Conservation (phyloP, 2,113 vertebrate genomes). For the Megalops atlanticus region DNA sequence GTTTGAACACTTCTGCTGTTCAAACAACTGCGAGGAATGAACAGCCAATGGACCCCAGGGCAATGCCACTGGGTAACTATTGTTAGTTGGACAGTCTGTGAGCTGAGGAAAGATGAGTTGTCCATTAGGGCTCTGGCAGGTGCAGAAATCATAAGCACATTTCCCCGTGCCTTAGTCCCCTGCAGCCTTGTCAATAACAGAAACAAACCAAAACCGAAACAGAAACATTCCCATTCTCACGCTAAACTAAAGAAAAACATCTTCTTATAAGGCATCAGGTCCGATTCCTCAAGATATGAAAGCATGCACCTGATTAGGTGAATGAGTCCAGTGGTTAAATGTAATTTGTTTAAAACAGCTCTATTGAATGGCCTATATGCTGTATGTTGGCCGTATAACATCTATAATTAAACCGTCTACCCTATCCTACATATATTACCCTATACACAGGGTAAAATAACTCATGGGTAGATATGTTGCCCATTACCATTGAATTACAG, state of each 20-base stretch:
- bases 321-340: slow-evolving; percentile 5
- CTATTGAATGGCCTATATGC: neutral
- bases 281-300: neutral
- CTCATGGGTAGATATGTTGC: neutral
- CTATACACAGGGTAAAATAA: neutral
- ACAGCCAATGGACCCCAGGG: neutral
- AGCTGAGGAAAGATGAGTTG: neutral
- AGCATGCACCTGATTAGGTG: neutral
- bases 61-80: no score
- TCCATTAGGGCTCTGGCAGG: neutral
- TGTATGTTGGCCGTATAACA: neutral
- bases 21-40: neutral
- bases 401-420: neutral
- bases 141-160: neutral
- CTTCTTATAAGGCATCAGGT: neutral
- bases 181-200: neutral
- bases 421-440: neutral
- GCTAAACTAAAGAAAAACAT: neutral
- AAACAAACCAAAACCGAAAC: no score
- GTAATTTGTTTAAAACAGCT: neutral
- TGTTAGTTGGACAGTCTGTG: neutral
- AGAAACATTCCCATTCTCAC: neutral
- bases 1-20: neutral
- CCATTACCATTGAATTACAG: neutral
- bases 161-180: neutral